Evolutionary conservation across 2,113 vertebrate species (phyloP), one percentile per base, ranked within the genome.

Genomic region (Triplophysa dalaica): DNA sequence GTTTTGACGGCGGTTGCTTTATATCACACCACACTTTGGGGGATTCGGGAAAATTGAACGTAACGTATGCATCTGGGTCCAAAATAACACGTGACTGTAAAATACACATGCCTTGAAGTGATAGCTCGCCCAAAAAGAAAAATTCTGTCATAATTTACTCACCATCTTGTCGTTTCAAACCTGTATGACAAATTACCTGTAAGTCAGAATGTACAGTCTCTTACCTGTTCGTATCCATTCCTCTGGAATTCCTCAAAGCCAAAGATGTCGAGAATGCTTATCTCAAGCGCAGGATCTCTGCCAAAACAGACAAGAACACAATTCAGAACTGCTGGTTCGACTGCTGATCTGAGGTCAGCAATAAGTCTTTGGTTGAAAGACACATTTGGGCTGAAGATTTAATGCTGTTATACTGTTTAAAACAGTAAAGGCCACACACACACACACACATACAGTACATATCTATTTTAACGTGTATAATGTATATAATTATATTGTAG

Each of bases 231-330:
- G 86, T 94, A 98, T 66, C 91, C 90, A 88, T 98, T 99, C 87
- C 90, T 95, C 56, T 94, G 95, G 90, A 97, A 95, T 81, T 95
- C 95, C 90, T 98, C 94, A 92, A 98, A 98, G 64, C 97, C 97
- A 89, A 95, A 98, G 84, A 98, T 93, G 88, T 99, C 96, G 89
- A 99, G 85, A 79, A 99, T 93, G 67, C 93, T 94, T 74, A 99
- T 94, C 89, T 95, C 94, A 87, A 95, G 83, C 0, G 91, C 81
- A 41, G 93, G 93, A 63, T 93, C 88, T 79, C 97, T 98, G 84
- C 21, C 84, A 11, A 69, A 54, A 80, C 14, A 70, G 45, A 81
- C 13, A 76, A 4, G 5, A 69, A 52, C 17, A 68, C 5, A 56
- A 48, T 64, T 67, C 17, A 56, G 16, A 33, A 26, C 13, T 50